Evolutionary conservation across 2,113 vertebrate genomes (phyloP).

Genomic region (Erythrolamprus reginae): DNA sequence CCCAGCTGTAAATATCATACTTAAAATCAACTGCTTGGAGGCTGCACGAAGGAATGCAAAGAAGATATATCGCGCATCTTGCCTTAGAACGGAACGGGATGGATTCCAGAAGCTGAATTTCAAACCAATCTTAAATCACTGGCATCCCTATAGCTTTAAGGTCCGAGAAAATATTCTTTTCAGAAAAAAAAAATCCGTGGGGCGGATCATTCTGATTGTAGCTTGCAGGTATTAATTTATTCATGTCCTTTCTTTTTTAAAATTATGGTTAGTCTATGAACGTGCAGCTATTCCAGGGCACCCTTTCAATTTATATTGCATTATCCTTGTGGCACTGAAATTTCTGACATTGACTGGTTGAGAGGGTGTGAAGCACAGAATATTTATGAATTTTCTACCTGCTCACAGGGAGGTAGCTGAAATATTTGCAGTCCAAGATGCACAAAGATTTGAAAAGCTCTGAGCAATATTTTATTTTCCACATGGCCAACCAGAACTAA

Average conservation of each 20-base stretch:
- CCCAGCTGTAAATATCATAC: not conserved
- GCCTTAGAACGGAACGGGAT: constrained; percentile 33
- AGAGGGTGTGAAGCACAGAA: not conserved
- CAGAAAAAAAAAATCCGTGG: constrained; percentile 11
- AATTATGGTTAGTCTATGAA: constrained; percentile 8
- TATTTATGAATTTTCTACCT: not conserved
- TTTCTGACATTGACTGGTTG: not conserved
- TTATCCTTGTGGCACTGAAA: not conserved
- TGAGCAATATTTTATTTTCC: not conserved
- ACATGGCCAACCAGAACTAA: not conserved
- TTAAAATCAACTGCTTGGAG: not conserved
- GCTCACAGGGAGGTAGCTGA: too few relatives aligned
- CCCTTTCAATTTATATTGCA: not conserved
- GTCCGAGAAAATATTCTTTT: constrained; percentile 47
- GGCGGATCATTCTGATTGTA: not conserved
- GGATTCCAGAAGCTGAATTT: constrained; percentile 31
- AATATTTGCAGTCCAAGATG: not conserved
- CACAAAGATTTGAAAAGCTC: not conserved
- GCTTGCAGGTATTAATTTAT: constrained; percentile 21
- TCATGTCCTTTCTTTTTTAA: not conserved
- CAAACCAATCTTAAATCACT: constrained; percentile 41
- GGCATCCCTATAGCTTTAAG: constrained; percentile 54
- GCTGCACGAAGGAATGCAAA: constrained; percentile 35
- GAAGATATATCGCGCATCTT: constrained; percentile 32
- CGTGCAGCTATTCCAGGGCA: constrained; percentile 22